Evolutionary conservation across 2,113 vertebrate genomes (phyloP).

Genomic region (Lampris incognitus): DNA sequence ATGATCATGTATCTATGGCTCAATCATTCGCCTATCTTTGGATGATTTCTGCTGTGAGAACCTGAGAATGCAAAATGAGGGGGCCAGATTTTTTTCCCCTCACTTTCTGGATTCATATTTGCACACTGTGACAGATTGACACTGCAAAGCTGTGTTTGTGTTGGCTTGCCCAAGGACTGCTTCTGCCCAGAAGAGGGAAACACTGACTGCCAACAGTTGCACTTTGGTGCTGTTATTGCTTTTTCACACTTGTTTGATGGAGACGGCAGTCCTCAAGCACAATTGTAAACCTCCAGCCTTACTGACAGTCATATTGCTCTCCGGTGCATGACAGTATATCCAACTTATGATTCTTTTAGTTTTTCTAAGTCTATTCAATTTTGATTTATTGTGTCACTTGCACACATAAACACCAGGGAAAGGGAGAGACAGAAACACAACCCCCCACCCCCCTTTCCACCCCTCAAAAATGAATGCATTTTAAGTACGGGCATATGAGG

Average conservation of each 20-base stretch:
- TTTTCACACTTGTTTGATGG: slow-evolving; percentile 60
- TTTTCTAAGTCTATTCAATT: slow-evolving; percentile 20
- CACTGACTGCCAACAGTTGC: slow-evolving; percentile 71
- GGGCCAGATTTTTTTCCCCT: slow-evolving; percentile 23
- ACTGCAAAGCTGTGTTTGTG: slow-evolving; percentile 63
- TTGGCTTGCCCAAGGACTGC: slow-evolving; percentile 48
- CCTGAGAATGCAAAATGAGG: slow-evolving; percentile 29
- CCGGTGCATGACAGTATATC: slow-evolving; percentile 33
- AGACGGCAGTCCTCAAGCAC: slow-evolving; percentile 48
- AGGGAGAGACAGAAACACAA: background rate
- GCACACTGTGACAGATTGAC: slow-evolving; percentile 61
- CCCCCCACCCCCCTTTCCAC: no score
- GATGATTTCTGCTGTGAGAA: slow-evolving; percentile 33
- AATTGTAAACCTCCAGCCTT: slow-evolving; percentile 51
- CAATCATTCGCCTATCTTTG: slow-evolving; percentile 21
- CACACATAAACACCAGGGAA: slow-evolving; percentile 32
- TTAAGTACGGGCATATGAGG: no score
- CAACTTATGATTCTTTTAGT: slow-evolving; percentile 44
- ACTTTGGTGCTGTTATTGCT: slow-evolving; percentile 70
- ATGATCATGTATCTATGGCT: background rate
- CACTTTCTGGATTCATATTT: slow-evolving; percentile 40
- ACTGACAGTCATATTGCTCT: slow-evolving; percentile 49
- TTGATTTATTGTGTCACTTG: slow-evolving; percentile 5
- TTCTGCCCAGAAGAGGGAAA: slow-evolving; percentile 64
- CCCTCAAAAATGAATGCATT: no score